Conservation (phyloP, 2,888 invertebrate species). For the Hyposoter dolosus region DNA sequence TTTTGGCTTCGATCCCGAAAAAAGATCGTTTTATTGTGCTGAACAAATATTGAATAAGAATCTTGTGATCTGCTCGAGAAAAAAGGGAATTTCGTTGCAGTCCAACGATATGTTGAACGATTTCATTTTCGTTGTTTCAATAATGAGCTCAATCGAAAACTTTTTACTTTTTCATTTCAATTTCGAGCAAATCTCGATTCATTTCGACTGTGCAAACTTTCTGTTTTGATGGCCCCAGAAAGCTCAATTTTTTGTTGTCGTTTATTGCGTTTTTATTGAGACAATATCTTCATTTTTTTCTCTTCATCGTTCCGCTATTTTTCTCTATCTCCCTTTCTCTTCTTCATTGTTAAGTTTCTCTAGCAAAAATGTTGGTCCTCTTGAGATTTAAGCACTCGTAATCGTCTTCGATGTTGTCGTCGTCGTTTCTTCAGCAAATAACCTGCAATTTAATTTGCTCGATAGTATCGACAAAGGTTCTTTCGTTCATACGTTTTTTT, state of each 20-base stretch:
- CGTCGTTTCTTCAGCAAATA: slow-evolving; percentile 44
- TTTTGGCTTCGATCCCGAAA: no score
- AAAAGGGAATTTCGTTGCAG: no score
- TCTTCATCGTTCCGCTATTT: not conserved
- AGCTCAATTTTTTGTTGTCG: not conserved
- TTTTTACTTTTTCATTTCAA: not conserved
- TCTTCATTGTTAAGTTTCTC: not conserved
- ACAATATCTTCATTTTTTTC: not conserved
- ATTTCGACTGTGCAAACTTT: not conserved
- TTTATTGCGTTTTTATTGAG: not conserved
- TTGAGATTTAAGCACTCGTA: slow-evolving; percentile 26
- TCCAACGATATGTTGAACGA: no score
- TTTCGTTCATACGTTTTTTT: slow-evolving; percentile 1
- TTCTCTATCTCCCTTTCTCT: not conserved
- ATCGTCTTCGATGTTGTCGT: slow-evolving; percentile 6
- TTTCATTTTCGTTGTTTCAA: not conserved
- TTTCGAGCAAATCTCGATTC: slow-evolving; percentile 15
- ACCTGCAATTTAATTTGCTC: slow-evolving; percentile 65
- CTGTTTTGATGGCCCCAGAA: not conserved
- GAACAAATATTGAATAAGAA: no score
- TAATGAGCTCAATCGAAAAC: not conserved
- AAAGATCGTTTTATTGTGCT: no score
- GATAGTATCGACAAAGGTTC: slow-evolving; percentile 60
- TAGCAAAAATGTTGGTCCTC: not conserved
- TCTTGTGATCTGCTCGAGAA: no score